Evolutionary conservation across 2,888 invertebrate genomes (phyloP), one percentile per base, ranked within the genome.

Genomic region (Ectemnius continuus): DNA sequence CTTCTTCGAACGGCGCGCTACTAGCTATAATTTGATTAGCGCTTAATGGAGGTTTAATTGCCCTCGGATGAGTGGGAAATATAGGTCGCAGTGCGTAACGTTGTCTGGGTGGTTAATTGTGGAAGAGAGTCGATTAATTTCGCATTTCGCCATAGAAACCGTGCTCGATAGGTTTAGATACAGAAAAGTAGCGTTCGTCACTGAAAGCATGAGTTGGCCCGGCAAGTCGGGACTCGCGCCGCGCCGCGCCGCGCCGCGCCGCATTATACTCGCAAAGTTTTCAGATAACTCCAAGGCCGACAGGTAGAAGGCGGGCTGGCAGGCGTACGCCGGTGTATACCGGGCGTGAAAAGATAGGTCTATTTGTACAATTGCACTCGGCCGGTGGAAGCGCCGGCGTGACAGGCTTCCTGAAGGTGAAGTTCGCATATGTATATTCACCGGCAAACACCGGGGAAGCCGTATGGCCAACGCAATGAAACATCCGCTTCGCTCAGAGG

Each of bases 11-110:
- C 16, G 52, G 4, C 14, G 52, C 52, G 16, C 52, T 4, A 6
- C 52, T 52, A 52, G 14, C 52, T 52, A 16, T 28, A 60, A 68
- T 69, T 65, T 69, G 8, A 46, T 13, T n/a, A 14, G n/a, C 23
- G 59, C 45, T 69, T 66, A 75, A 69, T 26, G 62, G 65, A 73
- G 36, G 56, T 67, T 60, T 56, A 74, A 71, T 26, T n/a, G 26
- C 63, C 14, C 45, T 59, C 56, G 23, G n/a, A 59, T 59, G 52
- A 14, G n/a, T 48, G 58, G 62, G 62, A 60, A 59, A 48, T 56
- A 46, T 20, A 3, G 16, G 4, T 36, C n/a, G 23, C 56, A 8
- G 26, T 4, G 13, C 20, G 28, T 61, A 59, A 62, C 59, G 45
- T 28, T 36, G 6, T 18, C 47, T 28, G 57, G 65, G 8, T 8